Percentiles rank a stretch among this genome's conserved stretches.
Evolutionary conservation across 2,113 vertebrate species (phyloP).

Genomic region (Pavo muticus): DNA sequence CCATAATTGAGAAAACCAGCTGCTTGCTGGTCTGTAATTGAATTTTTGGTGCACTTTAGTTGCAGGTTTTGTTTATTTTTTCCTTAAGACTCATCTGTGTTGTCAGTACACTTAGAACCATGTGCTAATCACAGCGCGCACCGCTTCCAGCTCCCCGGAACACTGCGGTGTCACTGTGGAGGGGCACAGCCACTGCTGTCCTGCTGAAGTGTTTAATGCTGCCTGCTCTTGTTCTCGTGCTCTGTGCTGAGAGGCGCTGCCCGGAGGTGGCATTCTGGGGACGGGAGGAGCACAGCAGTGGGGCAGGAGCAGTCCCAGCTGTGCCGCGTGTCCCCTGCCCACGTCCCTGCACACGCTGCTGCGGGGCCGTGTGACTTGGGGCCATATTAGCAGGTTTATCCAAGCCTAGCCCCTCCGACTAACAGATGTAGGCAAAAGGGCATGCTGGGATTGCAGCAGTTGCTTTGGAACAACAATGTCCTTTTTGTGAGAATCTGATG

Average conservation of each 20-base stretch:
- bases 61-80: neutral
- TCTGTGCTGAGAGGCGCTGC: neutral
- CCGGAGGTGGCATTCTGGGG: slow-evolving; percentile 10
- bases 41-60: neutral
- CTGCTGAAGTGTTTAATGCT: slow-evolving; percentile 24
- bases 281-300: neutral
- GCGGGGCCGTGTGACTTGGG: slow-evolving; percentile 33
- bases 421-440: slow-evolving; percentile 75
- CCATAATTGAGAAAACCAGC: neutral
- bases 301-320: neutral
- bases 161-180: neutral
- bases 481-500: slow-evolving; percentile 80
- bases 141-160: neutral
- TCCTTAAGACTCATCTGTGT: neutral
- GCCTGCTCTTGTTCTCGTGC: neutral
- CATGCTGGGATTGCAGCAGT: slow-evolving; percentile 76
- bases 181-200: neutral
- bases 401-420: slow-evolving; percentile 64
- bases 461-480: slow-evolving; percentile 78
- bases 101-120: slow-evolving; percentile 7
- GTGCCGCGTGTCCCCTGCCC: neutral
- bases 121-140: neutral
- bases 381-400: slow-evolving; percentile 65
- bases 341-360: neutral
- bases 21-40: neutral